These are phyloP conservation scores for Avahi laniger DNA, from an alignment of 2,797 vertebrate genomes.

Conservation along the genomic window DNA sequence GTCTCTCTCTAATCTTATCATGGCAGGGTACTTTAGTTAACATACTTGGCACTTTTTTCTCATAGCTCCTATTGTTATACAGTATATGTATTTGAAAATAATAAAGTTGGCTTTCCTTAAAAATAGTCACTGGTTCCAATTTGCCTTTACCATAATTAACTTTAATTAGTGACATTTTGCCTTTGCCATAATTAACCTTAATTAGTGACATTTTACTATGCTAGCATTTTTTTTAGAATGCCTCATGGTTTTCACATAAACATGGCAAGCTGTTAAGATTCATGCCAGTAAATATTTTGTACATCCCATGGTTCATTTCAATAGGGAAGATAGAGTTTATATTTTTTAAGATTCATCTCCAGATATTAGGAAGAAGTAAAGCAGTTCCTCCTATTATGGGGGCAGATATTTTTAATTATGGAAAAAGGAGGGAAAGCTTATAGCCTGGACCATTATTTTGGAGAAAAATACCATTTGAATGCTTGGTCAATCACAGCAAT, in stretches of 20 bases:
- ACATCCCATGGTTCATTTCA: not conserved
- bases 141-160: constrained; percentile 11
- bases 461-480: constrained; percentile 6
- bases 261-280: not conserved
- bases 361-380: constrained; percentile 1
- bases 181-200: constrained; percentile 19
- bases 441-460: not conserved
- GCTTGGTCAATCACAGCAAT: not conserved
- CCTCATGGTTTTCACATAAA: constrained; percentile 1
- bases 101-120: constrained; percentile 21
- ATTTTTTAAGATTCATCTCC: not conserved
- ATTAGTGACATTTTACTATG: not conserved
- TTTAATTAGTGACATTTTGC: constrained; percentile 27
- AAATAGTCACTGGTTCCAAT: not conserved
- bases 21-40: not conserved
- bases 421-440: not conserved
- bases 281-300: not conserved
- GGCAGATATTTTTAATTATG: not conserved
- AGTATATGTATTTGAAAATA: not conserved
- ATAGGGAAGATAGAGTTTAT: not conserved
- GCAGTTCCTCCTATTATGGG: not conserved
- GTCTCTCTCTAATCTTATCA: not conserved
- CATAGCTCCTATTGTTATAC: not conserved
- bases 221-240: not conserved
- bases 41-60: not conserved